Percentiles rank a stretch among this genome's conserved stretches.
These are phyloP conservation scores for Bergia sp. DNA, from an alignment of 92 coral and sea anemone genomes.

Conservation along the genomic window DNA sequence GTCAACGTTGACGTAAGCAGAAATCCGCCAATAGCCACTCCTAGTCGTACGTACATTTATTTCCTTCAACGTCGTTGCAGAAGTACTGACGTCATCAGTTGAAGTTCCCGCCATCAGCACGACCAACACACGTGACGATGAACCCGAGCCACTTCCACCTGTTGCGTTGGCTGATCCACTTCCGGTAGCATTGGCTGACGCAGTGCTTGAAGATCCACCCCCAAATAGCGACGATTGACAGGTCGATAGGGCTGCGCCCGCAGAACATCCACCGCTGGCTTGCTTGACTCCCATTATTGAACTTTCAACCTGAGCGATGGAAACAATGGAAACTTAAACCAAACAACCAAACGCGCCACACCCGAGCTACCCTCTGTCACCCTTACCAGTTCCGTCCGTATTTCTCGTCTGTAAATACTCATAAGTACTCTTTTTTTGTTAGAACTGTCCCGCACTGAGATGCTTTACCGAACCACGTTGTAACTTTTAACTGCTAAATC, in stretches of 20 bases:
- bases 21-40: too few relatives aligned
- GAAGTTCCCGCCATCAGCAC: slow-evolving; percentile 31
- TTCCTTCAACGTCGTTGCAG: slow-evolving; percentile 22
- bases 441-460: too few relatives aligned
- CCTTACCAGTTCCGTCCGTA: too few relatives aligned
- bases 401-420: too few relatives aligned
- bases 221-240: slow-evolving; percentile 32
- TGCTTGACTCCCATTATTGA: slow-evolving; percentile 11
- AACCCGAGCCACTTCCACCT: slow-evolving; percentile 1
- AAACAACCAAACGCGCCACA: too few relatives aligned
- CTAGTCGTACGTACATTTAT: slow-evolving; percentile 9
- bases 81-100: slow-evolving; percentile 14
- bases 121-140: slow-evolving; percentile 22
- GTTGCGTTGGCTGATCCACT: neutral
- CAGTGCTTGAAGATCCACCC: slow-evolving; percentile 5
- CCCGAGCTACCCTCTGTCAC: too few relatives aligned
- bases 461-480: too few relatives aligned
- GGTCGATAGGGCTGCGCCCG: slow-evolving; percentile 36
- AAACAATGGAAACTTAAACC: too few relatives aligned
- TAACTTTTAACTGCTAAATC: too few relatives aligned
- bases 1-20: too few relatives aligned
- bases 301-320: slow-evolving; percentile 1
- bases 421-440: too few relatives aligned
- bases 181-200: slow-evolving; percentile 1
- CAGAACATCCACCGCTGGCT: slow-evolving; percentile 35